Conservation (phyloP, 2,113 vertebrate species). For the Campylomormyrus tamandua region DNA sequence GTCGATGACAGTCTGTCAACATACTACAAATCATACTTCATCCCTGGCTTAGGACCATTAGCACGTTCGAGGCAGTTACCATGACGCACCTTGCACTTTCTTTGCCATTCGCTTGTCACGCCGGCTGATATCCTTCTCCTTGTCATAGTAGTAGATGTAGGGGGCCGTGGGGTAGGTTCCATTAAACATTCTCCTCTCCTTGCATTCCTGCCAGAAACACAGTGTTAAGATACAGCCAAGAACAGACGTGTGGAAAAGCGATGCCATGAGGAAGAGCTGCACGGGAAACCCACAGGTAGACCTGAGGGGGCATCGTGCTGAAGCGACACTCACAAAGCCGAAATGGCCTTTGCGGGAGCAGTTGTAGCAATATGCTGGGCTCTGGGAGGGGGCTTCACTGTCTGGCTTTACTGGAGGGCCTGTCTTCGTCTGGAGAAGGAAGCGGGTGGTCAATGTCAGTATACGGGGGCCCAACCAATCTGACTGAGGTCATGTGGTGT, state of each 20-base stretch:
- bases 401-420: conserved; percentile 33
- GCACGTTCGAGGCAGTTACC: background rate
- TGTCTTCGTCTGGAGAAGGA: conserved; percentile 38
- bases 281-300: too few relatives aligned
- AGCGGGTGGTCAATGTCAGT: background rate
- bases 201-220: conserved; percentile 45
- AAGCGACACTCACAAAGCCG: conserved; percentile 54
- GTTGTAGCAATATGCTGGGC: conserved; percentile 59
- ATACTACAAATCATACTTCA: background rate
- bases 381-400: conserved; percentile 5
- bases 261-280: background rate
- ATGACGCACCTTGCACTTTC: conserved; percentile 44
- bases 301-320: background rate
- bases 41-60: background rate
- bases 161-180: conserved; percentile 44
- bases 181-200: conserved; percentile 52
- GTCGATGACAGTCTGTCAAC: background rate
- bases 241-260: background rate
- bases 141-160: conserved; percentile 55
- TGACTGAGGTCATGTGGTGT: background rate
- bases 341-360: conserved; percentile 62
- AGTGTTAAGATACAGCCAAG: background rate
- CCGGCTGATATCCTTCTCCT: conserved; percentile 29
- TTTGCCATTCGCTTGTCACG: conserved; percentile 28
- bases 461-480: too few relatives aligned